Percentiles rank a stretch among this genome's conserved stretches.
phyloP scores from a whole-genome alignment of 2,113 vertebrate genomes.

The Thryonomys swinderianus region DNA sequence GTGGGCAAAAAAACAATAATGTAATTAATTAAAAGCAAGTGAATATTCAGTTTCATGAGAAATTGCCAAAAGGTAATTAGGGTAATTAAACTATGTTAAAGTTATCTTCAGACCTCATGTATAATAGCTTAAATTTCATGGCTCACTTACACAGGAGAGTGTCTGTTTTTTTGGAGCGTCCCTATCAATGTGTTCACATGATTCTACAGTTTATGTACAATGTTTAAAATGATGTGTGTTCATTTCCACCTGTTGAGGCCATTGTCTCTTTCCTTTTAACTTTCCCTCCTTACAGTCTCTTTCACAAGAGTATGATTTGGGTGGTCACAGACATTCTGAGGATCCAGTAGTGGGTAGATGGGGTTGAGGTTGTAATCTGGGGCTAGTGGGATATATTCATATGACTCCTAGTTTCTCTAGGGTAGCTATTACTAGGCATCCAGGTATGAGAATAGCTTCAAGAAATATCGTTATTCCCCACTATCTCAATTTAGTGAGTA shows the following conservation, averaged over 20 bases:
- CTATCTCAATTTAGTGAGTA: not conserved
- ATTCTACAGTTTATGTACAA: not conserved
- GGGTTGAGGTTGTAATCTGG: not conserved
- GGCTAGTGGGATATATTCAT: not conserved
- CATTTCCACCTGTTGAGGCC: not conserved
- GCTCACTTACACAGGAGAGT: no score
- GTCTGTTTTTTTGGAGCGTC: not conserved
- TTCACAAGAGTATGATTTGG: not conserved
- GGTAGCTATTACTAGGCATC: not conserved
- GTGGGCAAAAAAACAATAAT: constrained; percentile 47
- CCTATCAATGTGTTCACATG: not conserved
- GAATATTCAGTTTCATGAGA: constrained; percentile 44
- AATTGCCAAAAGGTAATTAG: not conserved
- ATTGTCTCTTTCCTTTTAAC: not conserved
- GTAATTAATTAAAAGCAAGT: constrained; percentile 55
- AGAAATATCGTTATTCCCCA: not conserved
- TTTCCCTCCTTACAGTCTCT: not conserved
- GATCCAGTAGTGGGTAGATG: not conserved
- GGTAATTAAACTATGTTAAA: constrained; percentile 13
- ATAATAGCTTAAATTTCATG: not conserved
- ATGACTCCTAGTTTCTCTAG: not conserved
- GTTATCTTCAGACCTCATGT: not conserved
- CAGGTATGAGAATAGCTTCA: not conserved
- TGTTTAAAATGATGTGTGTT: not conserved
- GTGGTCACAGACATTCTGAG: not conserved